Conservation (phyloP, 2,888 invertebrate species). For the Nysson spinosus region DNA sequence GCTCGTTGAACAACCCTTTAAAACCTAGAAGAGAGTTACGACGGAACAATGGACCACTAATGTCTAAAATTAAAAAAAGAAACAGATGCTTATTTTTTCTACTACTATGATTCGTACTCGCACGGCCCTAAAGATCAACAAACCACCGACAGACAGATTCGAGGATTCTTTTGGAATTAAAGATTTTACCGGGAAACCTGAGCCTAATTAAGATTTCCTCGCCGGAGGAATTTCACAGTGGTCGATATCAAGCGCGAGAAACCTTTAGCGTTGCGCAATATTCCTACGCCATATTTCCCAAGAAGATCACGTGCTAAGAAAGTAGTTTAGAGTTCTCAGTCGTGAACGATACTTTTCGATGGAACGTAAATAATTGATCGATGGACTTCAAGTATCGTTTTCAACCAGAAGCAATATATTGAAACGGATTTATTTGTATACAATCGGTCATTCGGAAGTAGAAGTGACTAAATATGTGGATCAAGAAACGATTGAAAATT, state of each 20-base stretch:
- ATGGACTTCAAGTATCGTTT: no score
- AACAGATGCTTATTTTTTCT: constrained; percentile 71
- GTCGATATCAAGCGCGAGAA: constrained; percentile 29
- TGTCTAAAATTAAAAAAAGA: constrained; percentile 59
- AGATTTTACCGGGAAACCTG: constrained; percentile 36
- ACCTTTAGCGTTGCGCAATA: constrained; percentile 25
- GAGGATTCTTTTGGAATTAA: constrained; percentile 46
- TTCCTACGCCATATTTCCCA: no score
- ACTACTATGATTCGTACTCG: constrained; percentile 62
- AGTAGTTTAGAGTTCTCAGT: constrained; percentile 33
- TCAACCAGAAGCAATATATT: no score
- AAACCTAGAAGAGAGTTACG: constrained; percentile 51
- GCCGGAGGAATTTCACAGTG: constrained; percentile 41
- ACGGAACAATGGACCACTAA: constrained; percentile 69
- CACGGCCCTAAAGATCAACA: constrained; percentile 53
- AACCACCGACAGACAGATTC: constrained; percentile 37
- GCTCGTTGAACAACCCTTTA: constrained; percentile 30
- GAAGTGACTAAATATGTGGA: no score
- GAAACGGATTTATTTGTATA: no score
- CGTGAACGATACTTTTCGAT: no score
- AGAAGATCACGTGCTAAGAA: constrained; percentile 3
- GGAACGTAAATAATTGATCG: no score
- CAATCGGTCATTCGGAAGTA: no score
- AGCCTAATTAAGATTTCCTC: constrained; percentile 47
- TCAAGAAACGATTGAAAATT: no score